A percentile compares a stretch with the other conserved stretches of the same genome.
These are phyloP conservation scores for Caprella mutica DNA, from an alignment of 2,888 invertebrate species.

Conservation along the genomic window DNA sequence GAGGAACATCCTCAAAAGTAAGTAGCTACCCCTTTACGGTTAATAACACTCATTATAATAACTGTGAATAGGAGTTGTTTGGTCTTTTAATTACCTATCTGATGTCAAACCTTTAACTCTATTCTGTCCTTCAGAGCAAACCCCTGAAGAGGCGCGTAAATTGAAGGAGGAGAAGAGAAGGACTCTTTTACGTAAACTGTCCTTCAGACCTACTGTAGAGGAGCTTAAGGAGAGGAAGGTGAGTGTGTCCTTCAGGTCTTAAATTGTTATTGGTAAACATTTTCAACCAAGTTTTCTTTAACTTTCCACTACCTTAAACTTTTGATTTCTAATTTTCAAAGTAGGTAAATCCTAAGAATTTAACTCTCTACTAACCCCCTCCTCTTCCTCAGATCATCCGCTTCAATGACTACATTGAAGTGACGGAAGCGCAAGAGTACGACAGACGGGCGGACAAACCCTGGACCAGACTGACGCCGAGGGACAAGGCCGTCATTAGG, in stretches of 20 bases:
- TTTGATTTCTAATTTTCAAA: neutral
- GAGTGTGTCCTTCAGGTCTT: no score
- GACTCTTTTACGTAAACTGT: conserved; percentile 86
- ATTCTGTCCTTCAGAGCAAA: conserved; percentile 57
- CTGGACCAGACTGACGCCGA: conserved; percentile 96
- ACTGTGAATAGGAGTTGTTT: no score
- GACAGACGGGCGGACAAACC: conserved; percentile 98
- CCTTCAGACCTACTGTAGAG: conserved; percentile 96
- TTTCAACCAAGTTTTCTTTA: no score
- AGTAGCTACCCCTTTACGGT: no score
- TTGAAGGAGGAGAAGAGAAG: conserved; percentile 94
- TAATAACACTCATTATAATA: no score
- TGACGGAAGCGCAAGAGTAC: conserved; percentile 93
- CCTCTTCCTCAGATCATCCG: conserved; percentile 63
- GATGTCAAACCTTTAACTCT: conserved; percentile 13
- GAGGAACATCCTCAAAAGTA: conserved; percentile 94
- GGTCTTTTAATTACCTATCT: neutral
- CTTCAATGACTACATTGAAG: conserved; percentile 99
- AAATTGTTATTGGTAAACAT: no score
- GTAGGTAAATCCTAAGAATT: neutral
- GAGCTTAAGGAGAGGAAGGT: conserved; percentile 93
- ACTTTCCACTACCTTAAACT: neutral
- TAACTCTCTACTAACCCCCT: neutral
- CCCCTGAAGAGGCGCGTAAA: conserved; percentile 86
- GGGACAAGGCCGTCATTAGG: conserved; percentile 97